Evolutionary conservation across 2,888 invertebrate genomes (phyloP).

Genomic region (Idaea aversata): DNA sequence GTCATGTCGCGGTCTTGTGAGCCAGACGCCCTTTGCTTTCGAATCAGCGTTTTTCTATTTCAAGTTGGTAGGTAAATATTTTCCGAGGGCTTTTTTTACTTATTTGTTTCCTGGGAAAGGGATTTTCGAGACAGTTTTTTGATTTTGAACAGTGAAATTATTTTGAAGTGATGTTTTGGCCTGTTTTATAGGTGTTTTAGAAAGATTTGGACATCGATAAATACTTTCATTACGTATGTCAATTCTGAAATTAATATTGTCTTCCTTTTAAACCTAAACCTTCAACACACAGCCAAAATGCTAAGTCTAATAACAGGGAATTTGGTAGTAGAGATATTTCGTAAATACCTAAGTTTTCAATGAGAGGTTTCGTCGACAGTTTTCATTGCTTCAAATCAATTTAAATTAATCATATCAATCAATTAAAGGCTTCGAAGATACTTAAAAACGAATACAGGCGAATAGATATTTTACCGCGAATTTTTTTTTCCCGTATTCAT

Average conservation of each 20-base stretch:
- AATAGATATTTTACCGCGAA: too few species aligned
- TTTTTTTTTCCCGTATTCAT: too few species aligned
- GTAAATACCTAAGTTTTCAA: too few species aligned
- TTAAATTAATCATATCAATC: too few species aligned
- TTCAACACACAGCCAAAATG: too few species aligned
- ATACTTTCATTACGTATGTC: slow-evolving; percentile 17
- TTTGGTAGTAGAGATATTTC: too few species aligned
- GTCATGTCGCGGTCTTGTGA: slow-evolving; percentile 74
- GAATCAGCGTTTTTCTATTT: slow-evolving; percentile 75
- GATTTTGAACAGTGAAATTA: slow-evolving; percentile 27
- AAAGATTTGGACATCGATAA: too few species aligned
- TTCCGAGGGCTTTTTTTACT: slow-evolving; percentile 58
- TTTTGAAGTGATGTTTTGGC: not conserved
- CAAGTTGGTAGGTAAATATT: slow-evolving; percentile 78
- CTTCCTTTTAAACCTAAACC: slow-evolving; percentile 9
- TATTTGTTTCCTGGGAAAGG: slow-evolving; percentile 71
- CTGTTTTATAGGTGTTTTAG: not conserved
- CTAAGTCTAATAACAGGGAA: too few species aligned
- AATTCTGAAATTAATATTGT: slow-evolving; percentile 3
- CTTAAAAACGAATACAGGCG: too few species aligned
- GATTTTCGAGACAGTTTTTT: slow-evolving; percentile 63
- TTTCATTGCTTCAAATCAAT: too few species aligned
- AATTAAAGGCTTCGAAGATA: too few species aligned
- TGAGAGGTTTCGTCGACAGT: too few species aligned
- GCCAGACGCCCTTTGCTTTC: slow-evolving; percentile 76